phyloP scores from a whole-genome alignment of 2,888 invertebrate genomes.

The Apamea epomidion region DNA sequence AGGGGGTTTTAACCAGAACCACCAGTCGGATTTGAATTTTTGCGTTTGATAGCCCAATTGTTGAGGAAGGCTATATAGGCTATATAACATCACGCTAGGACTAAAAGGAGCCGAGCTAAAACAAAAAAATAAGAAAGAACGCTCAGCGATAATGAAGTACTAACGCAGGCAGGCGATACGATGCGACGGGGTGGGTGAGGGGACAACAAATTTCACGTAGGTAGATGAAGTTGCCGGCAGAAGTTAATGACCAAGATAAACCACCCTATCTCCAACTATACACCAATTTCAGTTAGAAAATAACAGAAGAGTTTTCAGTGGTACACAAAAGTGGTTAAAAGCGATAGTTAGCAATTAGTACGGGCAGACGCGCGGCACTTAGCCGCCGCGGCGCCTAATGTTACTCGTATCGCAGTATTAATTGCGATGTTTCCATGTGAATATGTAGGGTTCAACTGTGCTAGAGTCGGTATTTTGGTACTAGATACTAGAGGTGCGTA shows the following conservation, averaged over 20 bases:
- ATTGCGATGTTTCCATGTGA: conserved; percentile 36
- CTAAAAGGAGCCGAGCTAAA: no score
- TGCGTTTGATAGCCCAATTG: no score
- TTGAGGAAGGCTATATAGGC: no score
- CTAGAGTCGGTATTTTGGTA: not conserved
- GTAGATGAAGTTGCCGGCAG: no score
- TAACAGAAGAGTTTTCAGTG: conserved; percentile 23
- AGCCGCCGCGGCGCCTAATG: conserved; percentile 68
- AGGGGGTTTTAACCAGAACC: no score
- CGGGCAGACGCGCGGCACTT: conserved; percentile 64
- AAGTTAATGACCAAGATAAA: not conserved
- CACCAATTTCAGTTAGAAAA: conserved; percentile 8
- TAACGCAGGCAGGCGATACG: no score
- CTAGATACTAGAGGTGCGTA: not conserved
- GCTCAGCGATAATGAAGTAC: no score
- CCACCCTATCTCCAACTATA: not conserved
- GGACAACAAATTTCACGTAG: no score
- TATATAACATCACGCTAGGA: no score
- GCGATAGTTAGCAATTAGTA: conserved; percentile 59
- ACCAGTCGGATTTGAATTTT: no score
- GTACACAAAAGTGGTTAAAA: conserved; percentile 35
- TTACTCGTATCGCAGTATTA: conserved; percentile 58
- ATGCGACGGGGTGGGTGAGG: no score
- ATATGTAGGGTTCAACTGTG: conserved; percentile 14
- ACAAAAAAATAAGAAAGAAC: no score